Evolutionary conservation across 2,797 vertebrate species (phyloP).

Genomic region (Platalea minor): DNA sequence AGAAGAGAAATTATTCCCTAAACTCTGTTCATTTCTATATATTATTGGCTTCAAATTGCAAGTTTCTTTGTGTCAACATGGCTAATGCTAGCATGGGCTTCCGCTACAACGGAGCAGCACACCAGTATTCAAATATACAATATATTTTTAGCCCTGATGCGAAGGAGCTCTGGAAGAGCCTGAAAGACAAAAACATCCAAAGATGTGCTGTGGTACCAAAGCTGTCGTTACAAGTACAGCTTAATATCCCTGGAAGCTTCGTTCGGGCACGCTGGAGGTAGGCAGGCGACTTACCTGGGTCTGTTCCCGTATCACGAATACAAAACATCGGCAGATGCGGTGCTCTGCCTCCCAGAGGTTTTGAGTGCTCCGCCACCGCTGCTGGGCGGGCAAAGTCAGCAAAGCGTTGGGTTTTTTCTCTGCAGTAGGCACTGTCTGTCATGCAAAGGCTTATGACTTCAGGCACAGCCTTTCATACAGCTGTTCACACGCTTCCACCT

Average conservation of each 20-base stretch:
- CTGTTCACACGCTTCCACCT: not conserved
- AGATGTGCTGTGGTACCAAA: not conserved
- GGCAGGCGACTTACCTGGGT: not conserved
- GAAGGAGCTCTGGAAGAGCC: slow-evolving; percentile 10
- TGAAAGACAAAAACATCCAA: not conserved
- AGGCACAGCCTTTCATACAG: not conserved
- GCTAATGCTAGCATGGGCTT: not conserved
- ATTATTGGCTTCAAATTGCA: slow-evolving; percentile 7
- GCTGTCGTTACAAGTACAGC: not conserved
- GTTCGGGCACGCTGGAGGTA: not conserved
- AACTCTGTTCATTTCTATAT: not conserved
- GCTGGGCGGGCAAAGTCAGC: not conserved
- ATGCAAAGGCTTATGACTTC: not conserved
- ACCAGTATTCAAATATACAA: not conserved
- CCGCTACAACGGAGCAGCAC: not conserved
- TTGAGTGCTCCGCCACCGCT: rapidly evolving
- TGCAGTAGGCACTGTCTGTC: not conserved
- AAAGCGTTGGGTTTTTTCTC: too few species aligned
- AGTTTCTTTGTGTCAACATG: not conserved
- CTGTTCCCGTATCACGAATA: rapidly evolving
- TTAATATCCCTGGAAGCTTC: not conserved
- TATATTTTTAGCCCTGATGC: not conserved
- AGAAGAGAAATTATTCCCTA: slow-evolving; percentile 16
- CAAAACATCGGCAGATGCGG: not conserved
- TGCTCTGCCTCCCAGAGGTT: not conserved